These are phyloP conservation scores for Mungos mungo DNA, from an alignment of 2,113 vertebrate species.

Conservation along the genomic window DNA sequence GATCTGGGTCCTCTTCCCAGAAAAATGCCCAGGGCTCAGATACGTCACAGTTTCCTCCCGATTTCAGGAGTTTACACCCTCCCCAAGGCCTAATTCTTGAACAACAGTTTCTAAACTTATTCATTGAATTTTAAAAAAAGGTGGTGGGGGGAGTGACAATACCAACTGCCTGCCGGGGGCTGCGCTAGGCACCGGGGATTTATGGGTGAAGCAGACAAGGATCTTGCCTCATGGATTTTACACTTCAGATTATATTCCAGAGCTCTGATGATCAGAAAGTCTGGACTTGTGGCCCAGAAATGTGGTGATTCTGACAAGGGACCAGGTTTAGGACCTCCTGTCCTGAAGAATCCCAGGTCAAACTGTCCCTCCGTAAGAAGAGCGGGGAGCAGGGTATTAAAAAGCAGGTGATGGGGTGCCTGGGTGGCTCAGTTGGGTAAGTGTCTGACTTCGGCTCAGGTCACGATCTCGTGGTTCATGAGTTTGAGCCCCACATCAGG, in stretches of 20 bases:
- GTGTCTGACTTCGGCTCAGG: too few species aligned
- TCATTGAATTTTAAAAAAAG: background rate
- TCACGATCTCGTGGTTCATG: too few species aligned
- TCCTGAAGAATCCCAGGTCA: background rate
- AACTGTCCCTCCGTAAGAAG: background rate
- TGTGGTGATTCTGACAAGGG: background rate
- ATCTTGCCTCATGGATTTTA: accelerated
- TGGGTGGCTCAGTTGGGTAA: too few species aligned
- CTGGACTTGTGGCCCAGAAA: background rate
- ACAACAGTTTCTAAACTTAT: background rate
- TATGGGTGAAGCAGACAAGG: too few species aligned
- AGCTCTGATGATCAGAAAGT: background rate
- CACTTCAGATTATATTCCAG: background rate
- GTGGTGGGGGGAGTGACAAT: too few species aligned
- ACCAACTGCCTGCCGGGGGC: background rate
- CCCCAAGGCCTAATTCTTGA: background rate
- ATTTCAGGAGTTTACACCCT: background rate
- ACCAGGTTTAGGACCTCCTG: background rate
- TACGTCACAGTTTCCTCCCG: background rate
- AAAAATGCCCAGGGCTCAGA: background rate
- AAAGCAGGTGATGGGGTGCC: background rate
- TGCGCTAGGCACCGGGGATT: background rate
- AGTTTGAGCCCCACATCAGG: too few species aligned
- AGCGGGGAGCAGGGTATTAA: background rate
- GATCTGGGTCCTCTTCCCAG: background rate